A percentile compares a stretch with the other conserved stretches of the same genome.
phyloP scores from a whole-genome alignment of 2,113 vertebrate genomes.

The Chitala chitala region DNA sequence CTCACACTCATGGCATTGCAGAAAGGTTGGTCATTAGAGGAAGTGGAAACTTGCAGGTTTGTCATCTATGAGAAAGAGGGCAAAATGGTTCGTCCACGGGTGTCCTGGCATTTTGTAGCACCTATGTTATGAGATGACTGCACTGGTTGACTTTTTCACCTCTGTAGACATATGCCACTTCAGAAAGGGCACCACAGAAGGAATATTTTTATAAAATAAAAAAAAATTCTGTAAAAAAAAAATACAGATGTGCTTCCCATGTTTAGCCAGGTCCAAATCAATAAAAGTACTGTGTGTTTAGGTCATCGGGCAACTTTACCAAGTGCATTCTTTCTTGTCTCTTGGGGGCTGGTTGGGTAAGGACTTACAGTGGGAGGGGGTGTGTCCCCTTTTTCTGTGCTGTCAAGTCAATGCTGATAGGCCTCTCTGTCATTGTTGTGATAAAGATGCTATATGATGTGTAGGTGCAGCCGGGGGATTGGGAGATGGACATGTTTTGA shows the following conservation, averaged over 20 bases:
- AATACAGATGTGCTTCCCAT: background rate
- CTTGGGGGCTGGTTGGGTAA: background rate
- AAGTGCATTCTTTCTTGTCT: background rate
- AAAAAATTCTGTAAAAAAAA: no score
- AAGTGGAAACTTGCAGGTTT: background rate
- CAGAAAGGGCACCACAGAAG: background rate
- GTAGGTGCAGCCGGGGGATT: background rate
- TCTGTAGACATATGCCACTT: background rate
- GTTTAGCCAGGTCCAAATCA: background rate
- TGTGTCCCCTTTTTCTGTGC: no score
- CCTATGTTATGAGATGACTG: background rate
- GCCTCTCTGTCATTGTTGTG: background rate
- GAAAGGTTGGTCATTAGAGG: background rate
- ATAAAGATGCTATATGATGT: background rate
- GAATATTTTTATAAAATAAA: background rate
- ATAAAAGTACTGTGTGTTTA: background rate
- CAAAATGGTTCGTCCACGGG: no score
- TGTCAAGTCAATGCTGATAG: background rate
- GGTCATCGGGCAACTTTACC: background rate
- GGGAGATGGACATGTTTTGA: background rate
- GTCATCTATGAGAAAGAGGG: background rate
- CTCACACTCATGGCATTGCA: no score
- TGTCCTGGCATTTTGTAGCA: background rate
- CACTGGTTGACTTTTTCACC: background rate
- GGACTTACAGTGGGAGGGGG: no score